Conservation (phyloP, 2,888 invertebrate species). For the Clanis bilineata region DNA sequence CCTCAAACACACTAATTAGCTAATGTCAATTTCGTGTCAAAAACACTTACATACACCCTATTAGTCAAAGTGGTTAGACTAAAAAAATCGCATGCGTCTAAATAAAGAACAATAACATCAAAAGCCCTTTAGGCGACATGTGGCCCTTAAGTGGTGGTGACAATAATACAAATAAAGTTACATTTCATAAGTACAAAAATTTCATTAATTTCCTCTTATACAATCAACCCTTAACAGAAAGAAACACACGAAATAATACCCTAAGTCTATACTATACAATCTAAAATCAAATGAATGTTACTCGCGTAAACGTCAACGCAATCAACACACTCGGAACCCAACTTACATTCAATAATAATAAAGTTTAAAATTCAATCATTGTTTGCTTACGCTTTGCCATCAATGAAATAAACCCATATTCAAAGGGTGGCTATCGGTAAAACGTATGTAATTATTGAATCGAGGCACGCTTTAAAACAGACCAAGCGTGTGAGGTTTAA, state of each 20-base stretch:
- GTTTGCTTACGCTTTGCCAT: conserved; percentile 47
- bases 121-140: conserved; percentile 78
- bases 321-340: conserved; percentile 17
- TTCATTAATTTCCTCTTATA: conserved; percentile 59
- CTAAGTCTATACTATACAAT: conserved; percentile 18
- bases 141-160: conserved; percentile 80
- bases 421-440: conserved; percentile 76
- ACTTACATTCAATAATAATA: conserved; percentile 17
- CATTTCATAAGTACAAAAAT: conserved; percentile 69
- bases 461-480: conserved; percentile 57
- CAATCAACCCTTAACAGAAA: conserved; percentile 39
- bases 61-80: conserved; percentile 14
- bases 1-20: conserved; percentile 4
- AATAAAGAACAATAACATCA: conserved; percentile 59
- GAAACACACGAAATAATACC: conserved; percentile 22
- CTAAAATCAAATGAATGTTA: conserved; percentile 15
- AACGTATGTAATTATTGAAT: conserved; percentile 79
- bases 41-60: conserved; percentile 2
- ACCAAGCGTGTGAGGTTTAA: conserved; percentile 71
- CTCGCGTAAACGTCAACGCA: conserved; percentile 50
- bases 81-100: conserved; percentile 20
- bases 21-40: conserved; percentile 2
- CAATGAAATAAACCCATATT: conserved; percentile 76
- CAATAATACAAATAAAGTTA: conserved; percentile 80
- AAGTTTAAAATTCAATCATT: conserved; percentile 21